A percentile compares a stretch with the other conserved stretches of the same genome.
Conservation (phyloP, 2,113 vertebrate species). For the Hemichromis elongatus region DNA sequence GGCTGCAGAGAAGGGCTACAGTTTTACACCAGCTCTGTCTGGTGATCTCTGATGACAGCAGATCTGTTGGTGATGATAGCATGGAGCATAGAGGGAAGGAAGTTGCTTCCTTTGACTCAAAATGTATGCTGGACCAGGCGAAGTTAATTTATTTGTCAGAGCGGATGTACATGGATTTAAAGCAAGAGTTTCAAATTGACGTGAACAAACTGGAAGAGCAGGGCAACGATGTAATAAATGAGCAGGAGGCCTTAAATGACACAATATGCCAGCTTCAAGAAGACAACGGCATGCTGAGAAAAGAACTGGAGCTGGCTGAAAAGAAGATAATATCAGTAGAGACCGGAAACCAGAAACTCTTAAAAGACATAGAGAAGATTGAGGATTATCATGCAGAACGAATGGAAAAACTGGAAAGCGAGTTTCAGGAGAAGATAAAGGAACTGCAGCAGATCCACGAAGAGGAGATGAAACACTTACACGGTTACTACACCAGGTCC, state of each 20-base stretch:
- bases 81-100: not conserved
- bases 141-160: slow-evolving; percentile 82
- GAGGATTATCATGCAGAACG: slow-evolving; percentile 75
- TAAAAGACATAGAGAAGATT: slow-evolving; percentile 72
- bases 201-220: slow-evolving; percentile 69
- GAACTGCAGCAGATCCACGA: slow-evolving; percentile 82
- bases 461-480: slow-evolving; percentile 82
- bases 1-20: slow-evolving; percentile 76
- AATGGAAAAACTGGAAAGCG: slow-evolving; percentile 77
- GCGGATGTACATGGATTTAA: slow-evolving; percentile 73
- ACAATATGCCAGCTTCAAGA: slow-evolving; percentile 72
- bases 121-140: slow-evolving; percentile 79
- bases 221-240: slow-evolving; percentile 69
- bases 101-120: slow-evolving; percentile 58
- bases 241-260: slow-evolving; percentile 73
- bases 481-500: slow-evolving; percentile 69
- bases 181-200: slow-evolving; percentile 71
- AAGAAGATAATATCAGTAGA: slow-evolving; percentile 69
- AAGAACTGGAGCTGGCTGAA: slow-evolving; percentile 72
- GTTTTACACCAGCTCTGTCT: slow-evolving; percentile 76
- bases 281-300: slow-evolving; percentile 73
- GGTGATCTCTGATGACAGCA: slow-evolving; percentile 52
- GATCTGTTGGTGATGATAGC: slow-evolving; percentile 42
- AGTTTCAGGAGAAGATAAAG: slow-evolving; percentile 82
- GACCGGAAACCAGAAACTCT: slow-evolving; percentile 67